Base-by-base conservation (phyloP, 2,797 vertebrate species). In the Acanthiza pusilla region DNA sequence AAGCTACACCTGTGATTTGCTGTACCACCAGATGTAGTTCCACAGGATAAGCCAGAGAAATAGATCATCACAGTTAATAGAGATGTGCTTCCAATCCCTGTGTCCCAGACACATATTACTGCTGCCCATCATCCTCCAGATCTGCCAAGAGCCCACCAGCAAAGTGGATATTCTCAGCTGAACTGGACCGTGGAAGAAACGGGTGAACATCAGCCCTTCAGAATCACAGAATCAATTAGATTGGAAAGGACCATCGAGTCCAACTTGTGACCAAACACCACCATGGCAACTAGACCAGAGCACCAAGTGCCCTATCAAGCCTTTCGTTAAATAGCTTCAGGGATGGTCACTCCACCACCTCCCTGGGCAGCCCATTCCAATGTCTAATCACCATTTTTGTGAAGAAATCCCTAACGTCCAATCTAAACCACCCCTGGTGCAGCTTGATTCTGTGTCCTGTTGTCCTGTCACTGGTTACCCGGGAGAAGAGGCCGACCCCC, bases 161-260 rank as follows among this genome's bases (percentile, higher is more conserved):
- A n/a, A 32, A 36, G 32, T 0, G 0, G 6, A 2, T 4, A 26
- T 13, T 61, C 55, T 57, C 20, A 11, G 1, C 23, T 17, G 45
- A 22, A 36, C 7, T 4, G 12, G 23, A 18, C 26, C 34, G 16
- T 1, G 20, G 53, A 79, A 63, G 45, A n/a, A 15, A 13, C 0
- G 2, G 48, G 8, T 5, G 11, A 29, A 29, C 26, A 19, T 10
- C 7, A n/a, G 8, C 32, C 26, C 53, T 34, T 16, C 25, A 7
- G n/a, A 67, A 61, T 13, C 47, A 48, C 40, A 14, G 55, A 40
- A 47, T 40, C 48, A 34, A 5, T 19, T 14, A 27, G 70, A 34
- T 17, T 36, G 18, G 70, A 74, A 74, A 48, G 4, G 17, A 61
- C 25, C n/a, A 16, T 16, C 0, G 3, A 61, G 25, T 32, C 40